Percentiles rank a stretch among this genome's conserved stretches.
phyloP scores from a whole-genome alignment of 2,113 vertebrate genomes.

The Suricata suricatta region DNA sequence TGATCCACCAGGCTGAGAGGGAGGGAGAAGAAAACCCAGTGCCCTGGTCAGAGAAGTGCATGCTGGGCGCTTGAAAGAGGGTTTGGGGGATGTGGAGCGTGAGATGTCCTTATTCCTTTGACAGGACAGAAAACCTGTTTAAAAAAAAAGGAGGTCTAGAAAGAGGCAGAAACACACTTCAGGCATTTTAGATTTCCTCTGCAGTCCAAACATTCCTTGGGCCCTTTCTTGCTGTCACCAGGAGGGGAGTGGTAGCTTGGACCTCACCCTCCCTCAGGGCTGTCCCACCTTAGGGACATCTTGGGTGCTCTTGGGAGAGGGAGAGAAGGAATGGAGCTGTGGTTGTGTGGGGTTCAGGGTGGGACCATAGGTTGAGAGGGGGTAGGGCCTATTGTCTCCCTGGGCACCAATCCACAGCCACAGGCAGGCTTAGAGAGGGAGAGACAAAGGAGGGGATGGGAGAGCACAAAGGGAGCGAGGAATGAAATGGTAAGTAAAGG shows the following conservation, averaged over 20 bases:
- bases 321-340: background rate
- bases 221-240: background rate
- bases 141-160: background rate
- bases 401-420: conserved; percentile 85
- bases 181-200: background rate
- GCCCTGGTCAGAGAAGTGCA: conserved; percentile 44
- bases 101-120: background rate
- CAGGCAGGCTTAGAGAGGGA: conserved; percentile 76
- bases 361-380: conserved; percentile 47
- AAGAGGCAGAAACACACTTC: background rate
- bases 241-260: background rate
- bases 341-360: conserved; percentile 20
- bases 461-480: conserved; percentile 90
- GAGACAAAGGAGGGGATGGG: conserved; percentile 85
- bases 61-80: conserved; percentile 32
- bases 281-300: background rate
- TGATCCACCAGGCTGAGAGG: conserved; percentile 63
- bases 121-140: background rate
- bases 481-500: conserved; percentile 96
- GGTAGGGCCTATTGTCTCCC: conserved; percentile 62
- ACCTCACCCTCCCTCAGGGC: background rate
- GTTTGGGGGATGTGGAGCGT: background rate
- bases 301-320: background rate
- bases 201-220: background rate
- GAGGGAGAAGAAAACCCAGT: conserved; percentile 33